Conservation (phyloP, 92 coral and sea anemone genomes). For the Actinernus sp. region DNA sequence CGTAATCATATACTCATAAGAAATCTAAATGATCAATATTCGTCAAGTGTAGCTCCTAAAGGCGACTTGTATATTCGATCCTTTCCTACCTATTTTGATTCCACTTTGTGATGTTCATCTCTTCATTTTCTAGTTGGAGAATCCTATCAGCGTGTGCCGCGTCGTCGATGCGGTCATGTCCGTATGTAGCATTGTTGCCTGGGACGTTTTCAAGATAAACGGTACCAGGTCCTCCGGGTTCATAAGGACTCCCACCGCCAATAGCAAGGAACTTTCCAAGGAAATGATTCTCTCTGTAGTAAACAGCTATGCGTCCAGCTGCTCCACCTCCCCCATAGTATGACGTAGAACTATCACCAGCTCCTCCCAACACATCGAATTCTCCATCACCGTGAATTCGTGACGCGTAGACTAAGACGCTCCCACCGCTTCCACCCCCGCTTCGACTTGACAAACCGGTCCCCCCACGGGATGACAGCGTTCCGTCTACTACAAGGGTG, state of each 20-base stretch:
- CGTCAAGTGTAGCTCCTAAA: too few relatives aligned
- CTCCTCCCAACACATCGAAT: slow-evolving; percentile 59
- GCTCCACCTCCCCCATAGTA: slow-evolving; percentile 70
- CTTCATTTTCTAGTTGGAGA: slow-evolving; percentile 10
- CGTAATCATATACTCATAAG: too few relatives aligned
- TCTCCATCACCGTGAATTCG: slow-evolving; percentile 66
- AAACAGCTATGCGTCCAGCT: slow-evolving; percentile 68
- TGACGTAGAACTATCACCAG: slow-evolving; percentile 32
- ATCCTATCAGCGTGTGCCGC: slow-evolving; percentile 47
- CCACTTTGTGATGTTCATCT: slow-evolving; percentile 7
- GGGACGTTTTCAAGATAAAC: slow-evolving; percentile 66
- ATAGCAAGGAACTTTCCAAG: slow-evolving; percentile 61
- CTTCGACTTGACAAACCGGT: slow-evolving; percentile 41
- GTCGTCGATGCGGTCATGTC: slow-evolving; percentile 43
- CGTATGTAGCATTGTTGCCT: slow-evolving; percentile 41
- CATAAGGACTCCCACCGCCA: slow-evolving; percentile 63
- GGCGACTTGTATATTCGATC: too few relatives aligned
- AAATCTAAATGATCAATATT: too few relatives aligned
- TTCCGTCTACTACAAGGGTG: slow-evolving; percentile 56
- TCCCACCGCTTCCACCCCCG: slow-evolving; percentile 79
- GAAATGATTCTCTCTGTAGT: slow-evolving; percentile 60
- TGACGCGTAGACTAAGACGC: slow-evolving; percentile 49
- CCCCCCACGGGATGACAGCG: slow-evolving; percentile 54
- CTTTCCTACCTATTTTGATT: slow-evolving; percentile 17
- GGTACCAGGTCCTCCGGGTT: slow-evolving; percentile 77